A percentile compares a stretch with the other conserved stretches of the same genome.
Conservation (phyloP, 2,888 invertebrate species). For the Pecten maximus region DNA sequence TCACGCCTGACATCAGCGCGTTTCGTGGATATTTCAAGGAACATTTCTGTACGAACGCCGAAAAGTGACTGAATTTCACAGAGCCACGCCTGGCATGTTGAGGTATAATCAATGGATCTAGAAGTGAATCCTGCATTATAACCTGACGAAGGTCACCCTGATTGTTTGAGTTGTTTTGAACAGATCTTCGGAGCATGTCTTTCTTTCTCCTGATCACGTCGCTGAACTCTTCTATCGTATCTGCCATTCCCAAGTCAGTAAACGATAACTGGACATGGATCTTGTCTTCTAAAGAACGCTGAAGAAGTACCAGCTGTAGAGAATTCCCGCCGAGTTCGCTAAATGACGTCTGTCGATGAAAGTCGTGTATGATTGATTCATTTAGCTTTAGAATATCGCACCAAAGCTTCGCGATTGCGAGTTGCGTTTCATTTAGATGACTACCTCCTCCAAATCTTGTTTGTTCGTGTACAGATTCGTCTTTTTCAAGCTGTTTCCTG, state of each 20-base stretch:
- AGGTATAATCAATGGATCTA: slow-evolving; percentile 53
- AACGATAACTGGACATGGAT: slow-evolving; percentile 62
- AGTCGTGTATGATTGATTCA: slow-evolving; percentile 59
- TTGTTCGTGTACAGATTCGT: slow-evolving; percentile 63
- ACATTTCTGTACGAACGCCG: slow-evolving; percentile 50
- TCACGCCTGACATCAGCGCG: slow-evolving; percentile 69
- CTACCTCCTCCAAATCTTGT: slow-evolving; percentile 53
- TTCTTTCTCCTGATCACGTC: slow-evolving; percentile 62
- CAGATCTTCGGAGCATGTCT: slow-evolving; percentile 56
- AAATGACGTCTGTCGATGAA: slow-evolving; percentile 69
- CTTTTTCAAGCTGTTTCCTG: slow-evolving; percentile 62
- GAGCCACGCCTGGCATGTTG: slow-evolving; percentile 57
- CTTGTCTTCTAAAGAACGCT: slow-evolving; percentile 64
- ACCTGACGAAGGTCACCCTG: slow-evolving; percentile 57
- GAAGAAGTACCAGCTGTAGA: slow-evolving; percentile 66
- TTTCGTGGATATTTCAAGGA: slow-evolving; percentile 59
- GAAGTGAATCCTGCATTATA: slow-evolving; percentile 62
- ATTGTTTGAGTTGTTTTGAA: slow-evolving; percentile 46
- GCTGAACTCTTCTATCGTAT: slow-evolving; percentile 68
- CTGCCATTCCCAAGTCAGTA: slow-evolving; percentile 66
- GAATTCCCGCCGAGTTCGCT: slow-evolving; percentile 74
- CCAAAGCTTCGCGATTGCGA: slow-evolving; percentile 65
- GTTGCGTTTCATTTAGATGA: slow-evolving; percentile 66
- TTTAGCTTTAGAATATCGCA: slow-evolving; percentile 65
- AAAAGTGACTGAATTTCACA: slow-evolving; percentile 56